Base-by-base conservation (phyloP, 2,888 invertebrate genomes). In the Serripes groenlandicus region DNA sequence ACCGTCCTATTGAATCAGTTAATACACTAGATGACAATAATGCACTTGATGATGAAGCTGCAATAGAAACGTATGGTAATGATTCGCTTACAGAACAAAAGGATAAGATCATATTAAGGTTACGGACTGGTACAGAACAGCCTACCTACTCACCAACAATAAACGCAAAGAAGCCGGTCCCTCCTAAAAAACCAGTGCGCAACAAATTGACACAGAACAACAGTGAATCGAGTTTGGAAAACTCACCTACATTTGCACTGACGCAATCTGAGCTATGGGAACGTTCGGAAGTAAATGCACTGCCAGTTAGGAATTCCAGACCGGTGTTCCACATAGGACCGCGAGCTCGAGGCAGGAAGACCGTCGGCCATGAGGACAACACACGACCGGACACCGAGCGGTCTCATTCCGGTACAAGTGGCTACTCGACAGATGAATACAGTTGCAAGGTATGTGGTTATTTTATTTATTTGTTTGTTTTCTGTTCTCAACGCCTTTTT, bases 371-470 rank as follows among this genome's bases (percentile, higher is more conserved):
- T 5, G 4, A 56, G 56, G 28, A 56, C 18, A 1, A 26, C 3
- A 15, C 35, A 3, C 23, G 42, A 66, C 66, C 66, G 26, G 71
- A 71, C 23, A 71, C 71, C 3, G 60, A 73, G n/a, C 73, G 73
- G 18, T 73, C 73, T 9, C 73, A 60, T 4, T 73, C 73, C 35
- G 77, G 81, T n/a, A 81, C 81, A 15, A 77, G 77, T 35, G 81
- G 77, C 3, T 81, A 81, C 42, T 77, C 81, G 0, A 81, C 77
- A 34, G 81, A 81, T 35, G 81, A 81, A 70, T 49, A 62, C 26
- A 81, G 75, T 49, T 70, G 60, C 32, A 81, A 81, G 78, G 81
- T 81, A 81, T 28, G 75, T 5, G 1, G n/a, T 23, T 30, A 3
- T 4, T 3, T 15, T 49, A 21, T 3, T 5, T 49, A 21, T 49